A percentile compares a stretch with the other conserved stretches of the same genome.
phyloP scores from a whole-genome alignment of 30 jellyfish, hydroid and myxozoan genomes.

The Aurelia aurita region DNA sequence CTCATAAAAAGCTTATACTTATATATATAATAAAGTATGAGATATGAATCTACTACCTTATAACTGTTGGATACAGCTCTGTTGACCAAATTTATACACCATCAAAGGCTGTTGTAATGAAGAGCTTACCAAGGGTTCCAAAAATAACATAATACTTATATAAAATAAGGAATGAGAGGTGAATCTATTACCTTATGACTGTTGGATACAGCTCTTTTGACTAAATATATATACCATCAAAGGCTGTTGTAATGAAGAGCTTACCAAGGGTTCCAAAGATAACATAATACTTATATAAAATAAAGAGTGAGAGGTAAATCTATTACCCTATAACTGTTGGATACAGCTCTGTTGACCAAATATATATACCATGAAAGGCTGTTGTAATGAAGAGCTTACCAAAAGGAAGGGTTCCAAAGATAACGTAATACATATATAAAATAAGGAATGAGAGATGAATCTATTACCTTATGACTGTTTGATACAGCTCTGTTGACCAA shows the following conservation, averaged over 20 bases:
- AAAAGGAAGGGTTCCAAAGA: slow-evolving; percentile 17
- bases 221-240: slow-evolving; percentile 5
- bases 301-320: too few species aligned
- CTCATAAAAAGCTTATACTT: too few species aligned
- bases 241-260: slow-evolving; percentile 31
- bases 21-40: too few species aligned
- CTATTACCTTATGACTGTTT: slow-evolving; percentile 27
- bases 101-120: slow-evolving; percentile 14
- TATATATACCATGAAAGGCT: background rate
- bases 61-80: slow-evolving; percentile 35
- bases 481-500: slow-evolving; percentile 40
- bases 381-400: slow-evolving; percentile 42
- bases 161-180: too few species aligned
- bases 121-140: slow-evolving; percentile 37
- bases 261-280: slow-evolving; percentile 29
- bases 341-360: slow-evolving; percentile 35
- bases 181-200: slow-evolving; percentile 13
- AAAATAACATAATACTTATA: too few species aligned
- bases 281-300: too few species aligned
- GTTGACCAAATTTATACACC: slow-evolving; percentile 26
- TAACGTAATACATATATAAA: too few species aligned
- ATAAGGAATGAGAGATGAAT: too few species aligned
- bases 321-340: slow-evolving; percentile 39
- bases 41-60: slow-evolving; percentile 5
- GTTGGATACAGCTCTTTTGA: slow-evolving; percentile 38